Percentiles rank a stretch among this genome's conserved stretches.
Evolutionary conservation across 2,888 invertebrate species (phyloP).

Genomic region (Deilephila elpenor): DNA sequence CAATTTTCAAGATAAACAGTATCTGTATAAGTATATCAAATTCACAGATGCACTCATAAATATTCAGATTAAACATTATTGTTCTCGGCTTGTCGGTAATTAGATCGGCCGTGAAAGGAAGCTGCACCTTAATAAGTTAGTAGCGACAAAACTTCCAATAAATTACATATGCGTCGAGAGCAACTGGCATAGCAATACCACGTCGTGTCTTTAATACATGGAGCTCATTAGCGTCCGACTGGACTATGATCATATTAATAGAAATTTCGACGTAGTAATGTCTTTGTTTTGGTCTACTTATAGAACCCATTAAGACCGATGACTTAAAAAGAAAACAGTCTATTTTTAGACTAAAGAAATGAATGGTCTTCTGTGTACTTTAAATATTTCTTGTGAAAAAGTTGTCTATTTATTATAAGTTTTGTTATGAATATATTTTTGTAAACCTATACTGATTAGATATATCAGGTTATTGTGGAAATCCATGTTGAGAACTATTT

Average conservation of each 20-base stretch:
- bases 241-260: slow-evolving; percentile 49
- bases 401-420: no score
- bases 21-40: slow-evolving; percentile 68
- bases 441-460: neutral
- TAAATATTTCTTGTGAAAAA: neutral
- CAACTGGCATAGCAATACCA: slow-evolving; percentile 43
- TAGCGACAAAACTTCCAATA: slow-evolving; percentile 75
- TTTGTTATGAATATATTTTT: neutral
- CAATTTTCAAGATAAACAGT: slow-evolving; percentile 81
- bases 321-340: slow-evolving; percentile 3
- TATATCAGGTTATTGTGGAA: neutral
- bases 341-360: slow-evolving; percentile 12
- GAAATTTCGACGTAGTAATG: slow-evolving; percentile 9
- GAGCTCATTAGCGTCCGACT: slow-evolving; percentile 64
- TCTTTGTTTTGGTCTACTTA: slow-evolving; percentile 11
- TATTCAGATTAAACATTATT: slow-evolving; percentile 82
- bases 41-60: slow-evolving; percentile 78
- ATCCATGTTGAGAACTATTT: no score
- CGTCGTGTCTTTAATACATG: slow-evolving; percentile 56
- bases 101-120: slow-evolving; percentile 82
- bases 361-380: neutral
- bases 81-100: slow-evolving; percentile 81
- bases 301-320: slow-evolving; percentile 17
- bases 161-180: slow-evolving; percentile 62
- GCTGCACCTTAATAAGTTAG: slow-evolving; percentile 71